Evolutionary conservation across 2,797 vertebrate genomes (phyloP).

Genomic region (Melanotaenia boesemani): DNA sequence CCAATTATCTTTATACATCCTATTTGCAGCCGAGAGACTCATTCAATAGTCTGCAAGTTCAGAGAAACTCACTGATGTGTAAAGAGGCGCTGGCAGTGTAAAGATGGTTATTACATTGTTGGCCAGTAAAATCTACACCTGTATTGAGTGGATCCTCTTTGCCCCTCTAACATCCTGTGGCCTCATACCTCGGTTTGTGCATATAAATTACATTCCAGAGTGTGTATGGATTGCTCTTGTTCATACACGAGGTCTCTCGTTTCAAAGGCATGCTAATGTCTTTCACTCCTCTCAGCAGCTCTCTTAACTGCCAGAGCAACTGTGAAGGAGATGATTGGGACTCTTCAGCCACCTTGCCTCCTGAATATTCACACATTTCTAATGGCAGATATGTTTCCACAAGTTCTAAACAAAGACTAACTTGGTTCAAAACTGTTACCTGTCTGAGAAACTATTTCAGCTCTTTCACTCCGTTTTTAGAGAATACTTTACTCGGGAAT

Average conservation of each 20-base stretch:
- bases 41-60: slow-evolving; percentile 42
- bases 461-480: background rate
- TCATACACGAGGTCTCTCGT: slow-evolving; percentile 78
- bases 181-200: slow-evolving; percentile 75
- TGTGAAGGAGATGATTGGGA: slow-evolving; percentile 78
- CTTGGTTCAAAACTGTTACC: background rate
- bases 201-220: slow-evolving; percentile 82
- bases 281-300: slow-evolving; percentile 69
- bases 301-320: slow-evolving; percentile 72
- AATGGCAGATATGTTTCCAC: slow-evolving; percentile 39
- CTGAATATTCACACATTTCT: slow-evolving; percentile 76
- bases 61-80: slow-evolving; percentile 48
- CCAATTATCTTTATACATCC: slow-evolving; percentile 33
- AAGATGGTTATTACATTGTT: slow-evolving; percentile 54
- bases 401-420: slow-evolving; percentile 50
- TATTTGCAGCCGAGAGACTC: slow-evolving; percentile 21
- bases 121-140: slow-evolving; percentile 71
- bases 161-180: slow-evolving; percentile 70
- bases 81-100: slow-evolving; percentile 37
- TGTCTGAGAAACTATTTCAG: background rate
- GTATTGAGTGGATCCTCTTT: slow-evolving; percentile 62
- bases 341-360: slow-evolving; percentile 64
- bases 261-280: slow-evolving; percentile 83
- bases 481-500: background rate
- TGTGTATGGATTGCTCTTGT: slow-evolving; percentile 75